phyloP scores from a whole-genome alignment of 2,797 vertebrate species.

The Gadopsis marmoratus region DNA sequence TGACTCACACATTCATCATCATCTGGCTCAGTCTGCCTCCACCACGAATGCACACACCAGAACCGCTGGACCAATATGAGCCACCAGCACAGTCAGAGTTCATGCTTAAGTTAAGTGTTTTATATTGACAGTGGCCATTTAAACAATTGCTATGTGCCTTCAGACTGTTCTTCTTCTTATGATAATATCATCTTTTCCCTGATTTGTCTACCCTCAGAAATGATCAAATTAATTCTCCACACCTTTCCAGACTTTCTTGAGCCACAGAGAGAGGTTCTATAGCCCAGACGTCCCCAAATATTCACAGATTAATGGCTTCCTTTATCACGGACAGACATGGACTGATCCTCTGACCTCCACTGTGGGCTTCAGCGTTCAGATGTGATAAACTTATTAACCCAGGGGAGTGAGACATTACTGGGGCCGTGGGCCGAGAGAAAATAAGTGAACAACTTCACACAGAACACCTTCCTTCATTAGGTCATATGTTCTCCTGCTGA shows the following conservation, averaged over 20 bases:
- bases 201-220: neutral
- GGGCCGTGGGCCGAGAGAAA: slow-evolving; percentile 21
- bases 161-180: neutral
- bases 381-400: slow-evolving; percentile 50
- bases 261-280: neutral
- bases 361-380: slow-evolving; percentile 45
- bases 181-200: neutral
- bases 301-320: slow-evolving; percentile 49
- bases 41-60: slow-evolving; percentile 9
- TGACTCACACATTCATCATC: slow-evolving; percentile 26
- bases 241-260: neutral
- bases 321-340: slow-evolving; percentile 58
- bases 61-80: neutral
- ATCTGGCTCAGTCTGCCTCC: neutral
- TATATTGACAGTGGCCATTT: neutral
- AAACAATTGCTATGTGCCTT: neutral
- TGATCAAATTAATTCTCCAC: neutral
- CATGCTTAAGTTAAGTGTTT: neutral
- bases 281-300: slow-evolving; percentile 12
- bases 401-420: slow-evolving; percentile 28
- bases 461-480: neutral
- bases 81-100: neutral
- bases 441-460: slow-evolving; percentile 22
- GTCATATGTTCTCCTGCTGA: neutral
- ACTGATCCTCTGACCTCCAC: slow-evolving; percentile 48